Base-by-base conservation (phyloP, 2,888 invertebrate genomes). In the Acanthosoma haemorrhoidale region DNA sequence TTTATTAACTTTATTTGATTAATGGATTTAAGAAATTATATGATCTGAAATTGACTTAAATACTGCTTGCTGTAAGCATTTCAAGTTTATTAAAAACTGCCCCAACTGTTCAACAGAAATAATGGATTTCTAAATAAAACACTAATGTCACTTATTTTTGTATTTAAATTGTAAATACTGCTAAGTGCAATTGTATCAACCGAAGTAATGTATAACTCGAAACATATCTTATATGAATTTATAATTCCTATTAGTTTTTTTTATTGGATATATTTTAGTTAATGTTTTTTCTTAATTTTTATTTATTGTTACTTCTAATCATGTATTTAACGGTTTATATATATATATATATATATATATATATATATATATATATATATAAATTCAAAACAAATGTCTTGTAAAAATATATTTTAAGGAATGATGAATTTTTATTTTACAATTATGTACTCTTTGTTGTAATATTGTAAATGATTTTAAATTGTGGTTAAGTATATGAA, bases 161-260 rank as follows among this genome's bases (percentile, higher is more conserved):
- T 51, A 51, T 51, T 51, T 51, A 51, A 43, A 51, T 51, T 51
- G 51, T 51, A 51, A n/a, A 51, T 51, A 51, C 51, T 51, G 51
- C 51, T 51, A 51, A 51, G 51, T 51, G 51, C 51, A 51, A 51
- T 51, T 51, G 21, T 51, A 51, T 51, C 25, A n/a, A 51, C 43
- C n/a, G n/a, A 51, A 43, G 11, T n/a, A n/a, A n/a, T n/a, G n/a
- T 51, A 51, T 51, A 25, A 21, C 13, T 13, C 9, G 13, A 51
- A 25, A 51, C 51, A 51, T 51, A 51, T 51, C 51, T 25, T 51
- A 25, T 51, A 25, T 51, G n/a, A n/a, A 25, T 51, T 11, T 51
- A 21, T n/a, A n/a, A n/a, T n/a, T n/a, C n/a, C n/a, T n/a, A n/a
- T n/a, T n/a, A n/a, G n/a, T n/a, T n/a, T n/a, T n/a, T n/a, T n/a